Evolutionary conservation across 2,113 vertebrate genomes (phyloP).

Genomic region (Sinocyclocheilus anshuiensis): DNA sequence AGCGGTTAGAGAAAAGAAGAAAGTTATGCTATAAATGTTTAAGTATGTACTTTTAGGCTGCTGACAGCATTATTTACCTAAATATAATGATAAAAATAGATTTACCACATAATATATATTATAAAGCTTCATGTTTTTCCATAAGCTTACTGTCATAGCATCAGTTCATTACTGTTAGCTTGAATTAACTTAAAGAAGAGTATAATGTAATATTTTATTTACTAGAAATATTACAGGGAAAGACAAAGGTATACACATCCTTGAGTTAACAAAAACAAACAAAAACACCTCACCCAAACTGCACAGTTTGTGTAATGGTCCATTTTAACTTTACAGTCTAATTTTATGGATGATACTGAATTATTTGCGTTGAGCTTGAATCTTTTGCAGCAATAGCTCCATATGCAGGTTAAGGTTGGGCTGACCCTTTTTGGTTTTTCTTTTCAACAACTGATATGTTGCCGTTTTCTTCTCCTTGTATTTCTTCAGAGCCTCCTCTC

Average conservation of each 20-base stretch:
- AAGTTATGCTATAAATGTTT: too few species aligned
- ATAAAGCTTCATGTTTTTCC: neutral
- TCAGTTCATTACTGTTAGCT: too few species aligned
- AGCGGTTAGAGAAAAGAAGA: neutral
- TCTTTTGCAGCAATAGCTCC: conserved; percentile 94
- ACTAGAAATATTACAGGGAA: neutral
- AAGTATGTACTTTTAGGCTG: too few species aligned
- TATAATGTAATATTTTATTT: too few species aligned
- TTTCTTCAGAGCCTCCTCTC: conserved; percentile 82
- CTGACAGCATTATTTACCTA: neutral
- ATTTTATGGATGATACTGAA: too few species aligned
- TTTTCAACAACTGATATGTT: conserved; percentile 85
- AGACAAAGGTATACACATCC: neutral
- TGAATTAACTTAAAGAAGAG: too few species aligned
- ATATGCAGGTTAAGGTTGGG: conserved; percentile 96
- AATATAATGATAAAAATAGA: neutral
- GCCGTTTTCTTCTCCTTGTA: conserved; percentile 92
- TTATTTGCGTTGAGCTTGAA: conserved; percentile 75
- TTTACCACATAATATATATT: neutral
- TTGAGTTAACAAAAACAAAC: too few species aligned
- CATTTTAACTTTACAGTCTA: neutral
- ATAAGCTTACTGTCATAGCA: neutral
- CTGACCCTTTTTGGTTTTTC: conserved; percentile 94
- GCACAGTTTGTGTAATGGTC: too few species aligned
- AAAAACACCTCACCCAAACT: neutral